Conservation (phyloP, 1,140 invertebrate species). For the Cydia splendana region DNA sequence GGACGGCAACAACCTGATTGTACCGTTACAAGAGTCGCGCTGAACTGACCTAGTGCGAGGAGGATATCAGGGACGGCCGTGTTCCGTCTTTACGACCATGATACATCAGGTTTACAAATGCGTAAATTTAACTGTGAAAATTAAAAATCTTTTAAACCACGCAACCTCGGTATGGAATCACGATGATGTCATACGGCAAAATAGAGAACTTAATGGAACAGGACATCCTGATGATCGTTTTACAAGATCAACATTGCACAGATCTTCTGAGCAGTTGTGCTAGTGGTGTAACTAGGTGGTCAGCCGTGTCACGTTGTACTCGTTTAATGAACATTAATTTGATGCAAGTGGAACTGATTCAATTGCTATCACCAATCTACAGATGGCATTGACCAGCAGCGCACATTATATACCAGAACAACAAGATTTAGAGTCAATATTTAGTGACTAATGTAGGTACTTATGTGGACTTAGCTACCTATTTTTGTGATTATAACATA, state of each 20-base stretch:
- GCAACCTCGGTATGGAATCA: conserved; percentile 46
- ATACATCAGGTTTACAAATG: conserved; percentile 29
- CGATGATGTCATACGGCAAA: conserved; percentile 57
- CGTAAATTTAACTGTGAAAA: conserved; percentile 18
- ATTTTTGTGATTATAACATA: too few relatives aligned
- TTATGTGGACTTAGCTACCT: neutral
- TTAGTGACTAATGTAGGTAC: neutral
- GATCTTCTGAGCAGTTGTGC: conserved; percentile 39
- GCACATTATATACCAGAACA: conserved; percentile 54
- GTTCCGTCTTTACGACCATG: conserved; percentile 58
- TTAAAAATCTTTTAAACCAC: neutral
- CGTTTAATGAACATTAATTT: conserved; percentile 73
- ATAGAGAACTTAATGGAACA: conserved; percentile 45
- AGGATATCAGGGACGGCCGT: conserved; percentile 71
- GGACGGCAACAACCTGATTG: conserved; percentile 75
- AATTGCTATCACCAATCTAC: conserved; percentile 72
- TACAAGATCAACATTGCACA: conserved; percentile 43
- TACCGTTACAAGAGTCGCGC: conserved; percentile 75
- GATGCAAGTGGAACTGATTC: conserved; percentile 77
- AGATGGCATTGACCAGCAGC: conserved; percentile 70
- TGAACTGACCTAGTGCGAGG: conserved; percentile 78
- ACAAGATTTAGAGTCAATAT: conserved; percentile 2
- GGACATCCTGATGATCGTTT: conserved; percentile 54
- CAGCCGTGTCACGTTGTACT: conserved; percentile 51
- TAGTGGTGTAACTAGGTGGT: conserved; percentile 41